A percentile compares a stretch with the other conserved stretches of the same genome.
phyloP scores from a whole-genome alignment of 1,140 invertebrate species.

The Drosophila nannoptera region DNA sequence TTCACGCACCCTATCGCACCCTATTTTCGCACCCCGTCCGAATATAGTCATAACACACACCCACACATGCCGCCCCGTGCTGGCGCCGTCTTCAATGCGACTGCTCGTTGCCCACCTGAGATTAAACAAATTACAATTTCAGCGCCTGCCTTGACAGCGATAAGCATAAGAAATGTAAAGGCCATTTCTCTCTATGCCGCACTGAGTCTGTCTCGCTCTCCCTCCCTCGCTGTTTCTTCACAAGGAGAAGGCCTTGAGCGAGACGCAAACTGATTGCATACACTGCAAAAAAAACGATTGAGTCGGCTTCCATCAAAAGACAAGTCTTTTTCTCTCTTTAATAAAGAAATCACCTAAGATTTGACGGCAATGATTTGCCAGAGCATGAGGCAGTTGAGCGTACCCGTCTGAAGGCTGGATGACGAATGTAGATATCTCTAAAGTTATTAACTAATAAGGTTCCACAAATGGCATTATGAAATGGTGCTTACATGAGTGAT shows the following conservation, averaged over 20 bases:
- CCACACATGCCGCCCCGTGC: constrained; percentile 31
- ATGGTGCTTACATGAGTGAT: too few relatives aligned
- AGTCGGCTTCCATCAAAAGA: too few relatives aligned
- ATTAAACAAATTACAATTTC: constrained; percentile 78
- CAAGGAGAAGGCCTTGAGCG: constrained; percentile 3
- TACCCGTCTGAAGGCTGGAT: too few relatives aligned
- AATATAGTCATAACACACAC: constrained; percentile 49
- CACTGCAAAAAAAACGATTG: constrained; percentile 1
- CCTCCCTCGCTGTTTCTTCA: not conserved
- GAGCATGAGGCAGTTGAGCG: too few relatives aligned
- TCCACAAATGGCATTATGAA: too few relatives aligned
- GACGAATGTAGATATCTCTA: too few relatives aligned
- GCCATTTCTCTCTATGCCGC: constrained; percentile 56
- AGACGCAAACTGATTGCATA: constrained; percentile 18
- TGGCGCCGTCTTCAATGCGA: constrained; percentile 32
- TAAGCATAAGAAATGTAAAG: constrained; percentile 77
- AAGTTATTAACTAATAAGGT: too few relatives aligned
- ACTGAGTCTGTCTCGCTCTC: not conserved
- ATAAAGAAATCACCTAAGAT: too few relatives aligned
- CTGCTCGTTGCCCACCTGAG: constrained; percentile 56
- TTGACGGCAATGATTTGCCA: too few relatives aligned
- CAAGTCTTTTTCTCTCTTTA: too few relatives aligned
- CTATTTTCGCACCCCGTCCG: not conserved
- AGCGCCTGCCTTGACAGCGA: constrained; percentile 73
- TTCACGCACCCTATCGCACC: constrained; percentile 5